Conservation (phyloP, 2,113 vertebrate species). For the Chamaetylas fuelleborni region DNA sequence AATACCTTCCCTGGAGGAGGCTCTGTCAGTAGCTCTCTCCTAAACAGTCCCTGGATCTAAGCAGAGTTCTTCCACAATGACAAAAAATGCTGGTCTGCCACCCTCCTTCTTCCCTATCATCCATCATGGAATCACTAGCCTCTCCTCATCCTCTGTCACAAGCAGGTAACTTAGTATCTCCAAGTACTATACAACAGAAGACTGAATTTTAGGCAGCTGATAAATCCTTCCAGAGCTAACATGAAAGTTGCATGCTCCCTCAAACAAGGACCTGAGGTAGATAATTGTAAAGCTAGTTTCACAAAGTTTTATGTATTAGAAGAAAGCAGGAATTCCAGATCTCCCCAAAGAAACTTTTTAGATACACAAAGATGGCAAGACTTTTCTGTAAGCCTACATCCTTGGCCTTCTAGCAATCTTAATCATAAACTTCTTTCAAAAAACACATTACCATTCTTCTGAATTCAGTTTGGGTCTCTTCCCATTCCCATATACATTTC, state of each 20-base stretch:
- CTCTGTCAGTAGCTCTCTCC: background rate
- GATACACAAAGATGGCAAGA: background rate
- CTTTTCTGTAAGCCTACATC: background rate
- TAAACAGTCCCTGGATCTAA: background rate
- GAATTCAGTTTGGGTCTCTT: background rate
- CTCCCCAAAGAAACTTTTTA: background rate
- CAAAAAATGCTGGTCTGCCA: background rate
- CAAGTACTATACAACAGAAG: background rate
- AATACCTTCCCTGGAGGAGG: background rate
- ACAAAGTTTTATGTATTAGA: background rate
- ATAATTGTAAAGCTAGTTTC: background rate
- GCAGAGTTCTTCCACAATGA: background rate
- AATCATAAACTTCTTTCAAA: background rate
- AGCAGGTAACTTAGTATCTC: background rate
- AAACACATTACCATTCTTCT: background rate
- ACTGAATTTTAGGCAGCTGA: background rate
- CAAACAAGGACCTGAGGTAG: background rate
- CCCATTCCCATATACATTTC: background rate
- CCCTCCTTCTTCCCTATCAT: background rate
- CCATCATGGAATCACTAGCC: background rate
- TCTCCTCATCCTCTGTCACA: background rate
- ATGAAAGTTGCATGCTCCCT: background rate
- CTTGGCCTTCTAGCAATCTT: background rate
- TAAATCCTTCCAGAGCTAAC: background rate
- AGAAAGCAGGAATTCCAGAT: background rate